Base-by-base conservation (phyloP, 2,888 invertebrate species). In the Lithophane semibrunnea region DNA sequence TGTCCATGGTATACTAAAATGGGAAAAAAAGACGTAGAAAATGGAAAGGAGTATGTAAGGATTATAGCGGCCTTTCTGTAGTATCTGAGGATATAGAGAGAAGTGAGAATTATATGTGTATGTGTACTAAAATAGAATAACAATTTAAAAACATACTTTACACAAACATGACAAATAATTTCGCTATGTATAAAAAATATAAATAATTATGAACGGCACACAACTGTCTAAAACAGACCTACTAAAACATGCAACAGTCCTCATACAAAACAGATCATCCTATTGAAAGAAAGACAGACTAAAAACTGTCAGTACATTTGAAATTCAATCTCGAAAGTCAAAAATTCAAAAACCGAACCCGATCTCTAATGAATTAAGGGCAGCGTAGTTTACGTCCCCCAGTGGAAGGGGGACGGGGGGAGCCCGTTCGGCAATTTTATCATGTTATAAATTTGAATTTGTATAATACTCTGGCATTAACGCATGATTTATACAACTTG, bases 381-480 rank as follows among this genome's bases (percentile, higher is more conserved):
- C 92, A 92, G 91, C 93, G 92, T 94, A 88, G 88, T 94, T 94
- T 94, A 83, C 82, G 71, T 86, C 88, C 88, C 88, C 77, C 88
- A 87, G 81, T 86, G 82, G 81, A 83, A 85, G 91, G 90, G 91
- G 92, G 89, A 81, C 93, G 90, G 90, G 92, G 91, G 90, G 86
- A 94, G 92, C 94, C 93, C 95, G 94, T 94, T 95, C 93, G 93
- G 96, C 96, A 97, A 97, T 97, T 96, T 96, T 97, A 97, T 97
- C 96, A 96, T 95, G 96, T 95, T 97, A 97, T 97, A 97, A 97
- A 97, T 97, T 97, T 96, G 96, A 96, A 96, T 96, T 96, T 96
- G 96, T 96, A 96, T 96, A 96, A 96, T 96, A 95, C 96, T 90
- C 86, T 85, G 92, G 96, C 96, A 96, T 96, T 96, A 96, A 96